Conservation (phyloP, 2,888 invertebrate species). For the Molanna angustata region DNA sequence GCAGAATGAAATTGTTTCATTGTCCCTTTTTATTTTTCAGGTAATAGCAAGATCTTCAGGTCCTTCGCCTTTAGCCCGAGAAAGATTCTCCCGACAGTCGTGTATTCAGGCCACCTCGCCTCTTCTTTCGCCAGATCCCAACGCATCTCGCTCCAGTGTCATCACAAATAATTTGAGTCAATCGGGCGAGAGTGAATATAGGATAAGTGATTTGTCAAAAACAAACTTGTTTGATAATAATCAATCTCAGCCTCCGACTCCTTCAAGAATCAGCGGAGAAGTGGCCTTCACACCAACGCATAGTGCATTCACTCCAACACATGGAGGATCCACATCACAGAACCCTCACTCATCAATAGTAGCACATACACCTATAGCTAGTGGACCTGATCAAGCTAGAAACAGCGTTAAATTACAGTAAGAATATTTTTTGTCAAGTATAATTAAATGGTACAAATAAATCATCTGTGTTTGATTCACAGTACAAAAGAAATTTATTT, state of each 20-base stretch:
- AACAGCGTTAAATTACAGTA: constrained; percentile 62
- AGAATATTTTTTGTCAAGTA: constrained; percentile 35
- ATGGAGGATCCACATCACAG: constrained; percentile 39
- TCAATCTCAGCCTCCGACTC: constrained; percentile 8
- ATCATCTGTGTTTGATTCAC: no score
- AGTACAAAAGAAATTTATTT: no score
- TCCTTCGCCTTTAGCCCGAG: constrained; percentile 15
- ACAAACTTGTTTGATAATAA: constrained; percentile 3
- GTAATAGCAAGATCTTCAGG: constrained; percentile 3
- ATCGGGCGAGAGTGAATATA: constrained; percentile 1
- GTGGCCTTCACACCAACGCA: constrained; percentile 48
- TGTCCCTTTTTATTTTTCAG: no score
- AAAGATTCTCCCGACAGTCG: constrained; percentile 9
- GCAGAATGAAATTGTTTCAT: no score
- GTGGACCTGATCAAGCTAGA: constrained; percentile 56
- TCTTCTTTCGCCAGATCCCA: constrained; percentile 10
- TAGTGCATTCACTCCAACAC: constrained; percentile 42
- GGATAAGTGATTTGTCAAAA: constrained; percentile 6
- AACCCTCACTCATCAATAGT: constrained; percentile 58
- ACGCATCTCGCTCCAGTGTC: constrained; percentile 13
- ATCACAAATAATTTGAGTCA: constrained; percentile 2
- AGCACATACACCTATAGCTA: constrained; percentile 51
- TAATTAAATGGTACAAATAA: not conserved
- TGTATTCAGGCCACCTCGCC: constrained; percentile 16
- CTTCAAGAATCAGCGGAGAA: constrained; percentile 41